Conservation (phyloP, 2,888 invertebrate genomes). For the Orchestes rusci region DNA sequence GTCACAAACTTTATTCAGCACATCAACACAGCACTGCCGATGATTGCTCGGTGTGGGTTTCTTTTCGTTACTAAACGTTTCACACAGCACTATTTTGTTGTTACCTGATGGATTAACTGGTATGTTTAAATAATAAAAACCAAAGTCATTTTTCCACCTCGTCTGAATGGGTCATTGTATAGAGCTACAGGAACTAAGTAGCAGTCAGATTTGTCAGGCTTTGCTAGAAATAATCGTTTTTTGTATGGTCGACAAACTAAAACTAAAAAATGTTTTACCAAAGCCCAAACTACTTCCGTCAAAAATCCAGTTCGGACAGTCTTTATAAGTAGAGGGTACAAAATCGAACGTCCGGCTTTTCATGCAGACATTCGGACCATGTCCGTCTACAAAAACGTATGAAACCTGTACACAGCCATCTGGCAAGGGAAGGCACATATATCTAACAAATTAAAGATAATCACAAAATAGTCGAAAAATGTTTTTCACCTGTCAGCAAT, state of each 20-base stretch:
- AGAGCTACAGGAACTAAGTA: conserved; percentile 69
- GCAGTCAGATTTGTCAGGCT: conserved; percentile 54
- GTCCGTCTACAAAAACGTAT: conserved; percentile 74
- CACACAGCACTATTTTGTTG: conserved; percentile 69
- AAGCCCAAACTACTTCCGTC: conserved; percentile 58
- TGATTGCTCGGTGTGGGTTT: conserved; percentile 52
- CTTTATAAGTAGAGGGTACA: conserved; percentile 51
- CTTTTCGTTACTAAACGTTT: conserved; percentile 61
- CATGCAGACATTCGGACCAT: conserved; percentile 59
- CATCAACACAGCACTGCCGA: conserved; percentile 45
- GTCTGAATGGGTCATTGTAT: conserved; percentile 74
- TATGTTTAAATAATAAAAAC: conserved; percentile 1
- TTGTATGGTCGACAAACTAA: not conserved
- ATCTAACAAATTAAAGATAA: conserved; percentile 31
- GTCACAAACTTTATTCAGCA: conserved; percentile 52
- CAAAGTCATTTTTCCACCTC: too few relatives aligned
- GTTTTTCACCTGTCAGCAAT: conserved; percentile 44
- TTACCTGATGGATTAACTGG: conserved; percentile 36
- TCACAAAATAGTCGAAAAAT: not conserved
- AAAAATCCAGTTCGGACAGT: conserved; percentile 68
- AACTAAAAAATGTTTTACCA: conserved; percentile 5
- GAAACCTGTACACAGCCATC: conserved; percentile 54
- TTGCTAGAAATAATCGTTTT: conserved; percentile 2
- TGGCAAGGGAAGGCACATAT: conserved; percentile 54
- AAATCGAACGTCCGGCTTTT: conserved; percentile 65